phyloP scores from a whole-genome alignment of 2,888 invertebrate species.

The Capitulum mitella region DNA sequence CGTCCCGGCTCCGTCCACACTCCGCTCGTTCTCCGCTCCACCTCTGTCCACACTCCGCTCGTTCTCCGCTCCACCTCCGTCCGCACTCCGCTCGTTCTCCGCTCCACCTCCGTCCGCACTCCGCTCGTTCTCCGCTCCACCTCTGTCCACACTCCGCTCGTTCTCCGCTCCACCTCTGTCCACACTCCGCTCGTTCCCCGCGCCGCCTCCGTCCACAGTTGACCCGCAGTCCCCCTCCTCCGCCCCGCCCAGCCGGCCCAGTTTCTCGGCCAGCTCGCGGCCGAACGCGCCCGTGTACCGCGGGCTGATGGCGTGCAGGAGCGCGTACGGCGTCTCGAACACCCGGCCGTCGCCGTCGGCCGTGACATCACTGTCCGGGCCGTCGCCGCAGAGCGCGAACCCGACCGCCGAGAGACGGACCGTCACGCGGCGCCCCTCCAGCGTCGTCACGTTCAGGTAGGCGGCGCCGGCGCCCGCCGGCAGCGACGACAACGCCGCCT shows the following conservation, averaged over 20 bases:
- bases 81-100: no score
- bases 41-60: no score
- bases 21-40: no score
- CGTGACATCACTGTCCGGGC: background rate
- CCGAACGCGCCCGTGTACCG: background rate
- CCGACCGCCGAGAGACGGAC: background rate
- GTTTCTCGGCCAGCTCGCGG: background rate
- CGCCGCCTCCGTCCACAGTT: no score
- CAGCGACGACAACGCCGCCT: background rate
- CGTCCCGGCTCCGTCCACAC: no score
- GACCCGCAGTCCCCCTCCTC: background rate
- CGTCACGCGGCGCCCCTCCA: background rate
- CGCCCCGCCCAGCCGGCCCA: background rate
- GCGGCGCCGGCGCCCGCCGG: background rate
- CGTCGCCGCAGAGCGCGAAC: background rate
- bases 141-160: no score
- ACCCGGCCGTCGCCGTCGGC: background rate
- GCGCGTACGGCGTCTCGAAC: constrained; percentile 4
- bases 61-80: no score
- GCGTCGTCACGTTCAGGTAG: background rate
- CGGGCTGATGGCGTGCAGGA: background rate
- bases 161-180: no score
- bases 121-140: no score
- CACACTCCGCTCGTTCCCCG: no score
- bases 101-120: no score